A percentile compares a stretch with the other conserved stretches of the same genome.
Evolutionary conservation across 2,888 invertebrate genomes (phyloP).

Genomic region (Ochropleura leucogaster): DNA sequence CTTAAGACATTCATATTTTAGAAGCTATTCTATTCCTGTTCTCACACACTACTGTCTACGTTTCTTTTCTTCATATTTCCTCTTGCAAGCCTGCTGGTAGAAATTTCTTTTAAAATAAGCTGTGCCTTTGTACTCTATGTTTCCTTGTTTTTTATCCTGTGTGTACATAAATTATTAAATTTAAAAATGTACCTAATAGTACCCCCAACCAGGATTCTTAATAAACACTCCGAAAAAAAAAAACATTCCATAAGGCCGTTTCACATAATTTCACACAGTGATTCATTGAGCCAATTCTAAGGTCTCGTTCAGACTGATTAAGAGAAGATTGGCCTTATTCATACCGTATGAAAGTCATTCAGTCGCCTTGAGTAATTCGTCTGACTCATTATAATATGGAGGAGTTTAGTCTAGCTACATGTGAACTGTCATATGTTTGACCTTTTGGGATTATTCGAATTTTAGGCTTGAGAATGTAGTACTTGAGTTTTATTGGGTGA

Average conservation of each 20-base stretch:
- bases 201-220: background rate
- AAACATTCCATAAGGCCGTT: constrained; percentile 19
- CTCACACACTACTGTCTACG: too few species aligned
- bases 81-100: too few species aligned
- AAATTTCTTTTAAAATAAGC: too few species aligned
- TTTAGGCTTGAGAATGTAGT: constrained; percentile 4
- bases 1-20: too few species aligned
- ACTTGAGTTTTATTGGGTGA: constrained; percentile 1
- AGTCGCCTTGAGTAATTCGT: constrained; percentile 19
- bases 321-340: constrained; percentile 54
- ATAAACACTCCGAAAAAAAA: background rate
- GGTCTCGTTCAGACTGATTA: constrained; percentile 28
- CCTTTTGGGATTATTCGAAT: constrained; percentile 25
- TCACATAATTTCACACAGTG: constrained; percentile 25
- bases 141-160: too few species aligned
- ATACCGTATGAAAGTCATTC: constrained; percentile 39
- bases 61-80: too few species aligned
- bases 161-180: too few species aligned
- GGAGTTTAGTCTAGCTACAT: constrained; percentile 13
- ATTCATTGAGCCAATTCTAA: constrained; percentile 32
- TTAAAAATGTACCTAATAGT: too few species aligned
- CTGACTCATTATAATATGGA: constrained; percentile 38
- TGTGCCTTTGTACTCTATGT: too few species aligned
- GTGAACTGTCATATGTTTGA: constrained; percentile 16
- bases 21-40: too few species aligned